These are phyloP conservation scores for Temnothorax rugatulus DNA, from an alignment of 2,888 invertebrate genomes.

Conservation along the genomic window DNA sequence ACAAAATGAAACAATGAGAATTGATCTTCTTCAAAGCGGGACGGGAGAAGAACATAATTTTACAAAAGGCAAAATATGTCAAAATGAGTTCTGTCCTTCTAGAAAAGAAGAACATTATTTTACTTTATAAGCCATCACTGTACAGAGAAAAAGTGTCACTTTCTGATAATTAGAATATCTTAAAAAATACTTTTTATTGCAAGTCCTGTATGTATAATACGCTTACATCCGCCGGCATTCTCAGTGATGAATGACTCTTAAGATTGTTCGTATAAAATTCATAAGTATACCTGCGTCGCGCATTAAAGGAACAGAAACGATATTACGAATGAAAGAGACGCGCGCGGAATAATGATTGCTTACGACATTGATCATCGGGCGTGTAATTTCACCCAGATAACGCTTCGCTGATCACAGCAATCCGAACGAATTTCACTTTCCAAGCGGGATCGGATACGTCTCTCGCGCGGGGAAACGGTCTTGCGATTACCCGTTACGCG, in stretches of 20 bases:
- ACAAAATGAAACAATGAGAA: not conserved
- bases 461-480: not conserved
- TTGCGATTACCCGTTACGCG: conserved; percentile 21
- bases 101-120: not conserved
- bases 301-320: not conserved
- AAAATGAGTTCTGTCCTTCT: not conserved
- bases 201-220: too few species aligned
- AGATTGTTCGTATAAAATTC: not conserved
- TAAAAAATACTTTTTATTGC: not conserved
- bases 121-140: not conserved
- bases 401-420: conserved; percentile 22
- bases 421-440: conserved; percentile 46
- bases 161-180: not conserved
- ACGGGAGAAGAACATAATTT: not conserved
- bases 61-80: not conserved
- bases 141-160: not conserved
- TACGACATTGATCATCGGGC: conserved; percentile 33
- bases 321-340: conserved; percentile 37
- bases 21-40: not conserved
- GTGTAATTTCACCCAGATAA: conserved; percentile 51
- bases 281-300: not conserved
- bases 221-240: not conserved
- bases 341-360: conserved; percentile 28
- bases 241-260: not conserved
- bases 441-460: not conserved